These are phyloP conservation scores for Dusona sp. DNA, from an alignment of 2,888 invertebrate genomes.

Conservation along the genomic window DNA sequence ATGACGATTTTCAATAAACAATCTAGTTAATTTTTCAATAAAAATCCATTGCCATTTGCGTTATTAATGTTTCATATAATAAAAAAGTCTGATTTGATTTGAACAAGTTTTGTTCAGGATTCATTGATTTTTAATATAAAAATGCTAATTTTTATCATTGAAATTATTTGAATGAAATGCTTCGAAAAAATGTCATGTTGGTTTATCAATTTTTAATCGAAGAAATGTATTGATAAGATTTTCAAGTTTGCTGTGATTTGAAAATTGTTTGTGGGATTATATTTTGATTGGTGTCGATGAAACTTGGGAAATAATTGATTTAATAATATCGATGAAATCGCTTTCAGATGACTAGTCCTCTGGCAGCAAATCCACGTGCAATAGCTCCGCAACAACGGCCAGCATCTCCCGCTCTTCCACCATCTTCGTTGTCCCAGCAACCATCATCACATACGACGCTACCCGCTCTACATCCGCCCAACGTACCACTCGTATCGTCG, in stretches of 20 bases:
- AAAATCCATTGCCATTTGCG: background rate
- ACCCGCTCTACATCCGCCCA: conserved; percentile 84
- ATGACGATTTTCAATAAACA: too few relatives aligned
- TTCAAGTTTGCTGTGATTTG: background rate
- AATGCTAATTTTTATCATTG: background rate
- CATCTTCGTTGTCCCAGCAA: conserved; percentile 82
- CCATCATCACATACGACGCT: conserved; percentile 81
- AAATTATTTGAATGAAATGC: background rate
- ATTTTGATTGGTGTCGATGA: background rate
- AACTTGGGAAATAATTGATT: background rate
- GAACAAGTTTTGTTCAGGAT: background rate
- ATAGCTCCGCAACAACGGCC: conserved; percentile 87
- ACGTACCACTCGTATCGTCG: conserved; percentile 84
- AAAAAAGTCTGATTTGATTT: background rate
- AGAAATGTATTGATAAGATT: background rate
- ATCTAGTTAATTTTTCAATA: too few relatives aligned
- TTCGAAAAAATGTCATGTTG: background rate
- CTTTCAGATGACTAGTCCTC: conserved; percentile 83
- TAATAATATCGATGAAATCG: background rate
- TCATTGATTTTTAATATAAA: background rate
- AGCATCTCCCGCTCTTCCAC: conserved; percentile 85
- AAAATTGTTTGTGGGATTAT: background rate
- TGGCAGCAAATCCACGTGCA: conserved; percentile 85
- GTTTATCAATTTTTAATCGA: background rate
- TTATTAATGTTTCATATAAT: background rate